Conservation (phyloP, 1,140 invertebrate genomes). For the Nylanderia fulva region DNA sequence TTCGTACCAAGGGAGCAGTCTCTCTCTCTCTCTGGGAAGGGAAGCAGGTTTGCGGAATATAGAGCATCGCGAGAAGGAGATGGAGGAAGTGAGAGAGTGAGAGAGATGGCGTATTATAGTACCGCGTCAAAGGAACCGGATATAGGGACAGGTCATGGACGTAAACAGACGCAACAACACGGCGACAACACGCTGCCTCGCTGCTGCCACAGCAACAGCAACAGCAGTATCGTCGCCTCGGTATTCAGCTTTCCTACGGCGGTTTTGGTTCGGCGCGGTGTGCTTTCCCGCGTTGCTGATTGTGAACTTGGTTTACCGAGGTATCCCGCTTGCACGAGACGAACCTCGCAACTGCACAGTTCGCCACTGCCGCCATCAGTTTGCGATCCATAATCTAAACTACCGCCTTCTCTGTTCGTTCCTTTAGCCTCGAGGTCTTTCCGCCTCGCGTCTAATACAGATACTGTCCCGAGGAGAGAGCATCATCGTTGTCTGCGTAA, state of each 20-base stretch:
- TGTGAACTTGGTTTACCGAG: slow-evolving; percentile 70
- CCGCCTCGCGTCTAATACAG: background rate
- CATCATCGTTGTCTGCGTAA: background rate
- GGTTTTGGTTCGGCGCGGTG: slow-evolving; percentile 61
- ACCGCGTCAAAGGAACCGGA: slow-evolving; percentile 68
- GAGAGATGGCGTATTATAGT: slow-evolving; percentile 52
- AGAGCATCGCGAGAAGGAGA: background rate
- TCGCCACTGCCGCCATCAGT: slow-evolving; percentile 23
- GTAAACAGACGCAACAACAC: slow-evolving; percentile 43
- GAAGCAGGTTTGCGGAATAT: slow-evolving; percentile 34
- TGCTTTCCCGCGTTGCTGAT: slow-evolving; percentile 65
- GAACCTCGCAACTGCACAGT: slow-evolving; percentile 39
- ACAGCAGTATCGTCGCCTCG: slow-evolving; percentile 20
- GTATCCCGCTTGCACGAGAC: slow-evolving; percentile 53
- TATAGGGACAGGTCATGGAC: slow-evolving; percentile 66
- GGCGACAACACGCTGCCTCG: background rate
- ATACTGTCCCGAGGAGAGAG: background rate
- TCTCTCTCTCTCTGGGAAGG: slow-evolving; percentile 16
- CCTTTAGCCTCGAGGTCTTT: slow-evolving; percentile 14
- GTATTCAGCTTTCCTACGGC: slow-evolving; percentile 71
- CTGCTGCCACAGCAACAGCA: background rate
- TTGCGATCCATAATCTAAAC: slow-evolving; percentile 67
- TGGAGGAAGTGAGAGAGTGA: background rate
- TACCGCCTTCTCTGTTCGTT: slow-evolving; percentile 41
- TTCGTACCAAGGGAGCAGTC: background rate